Base-by-base conservation (phyloP, 2,888 invertebrate species). In the Leptopterna dolabrata region DNA sequence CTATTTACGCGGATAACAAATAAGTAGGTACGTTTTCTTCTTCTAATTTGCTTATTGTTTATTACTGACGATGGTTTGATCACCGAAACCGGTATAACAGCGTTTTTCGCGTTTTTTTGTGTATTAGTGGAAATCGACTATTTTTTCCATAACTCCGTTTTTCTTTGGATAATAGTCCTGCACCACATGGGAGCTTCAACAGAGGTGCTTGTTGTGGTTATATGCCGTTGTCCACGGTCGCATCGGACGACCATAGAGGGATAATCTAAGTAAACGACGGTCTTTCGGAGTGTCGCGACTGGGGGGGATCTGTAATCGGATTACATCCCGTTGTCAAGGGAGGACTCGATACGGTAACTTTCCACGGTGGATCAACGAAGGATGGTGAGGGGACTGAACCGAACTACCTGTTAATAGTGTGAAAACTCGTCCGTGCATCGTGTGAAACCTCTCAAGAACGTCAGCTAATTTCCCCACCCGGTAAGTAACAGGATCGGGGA, bases 371-470 rank as follows among this genome's bases (percentile, higher is more conserved):
- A 63, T 63, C 63, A 63, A 63, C 24, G 63, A n/a, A n/a, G n/a
- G n/a, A n/a, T 36, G 36, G 36, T 7, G 36, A 36, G 24, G n/a
- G 16, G 16, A 51, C 24, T 9, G 63, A 7, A 24, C 24, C 13
- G 24, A 63, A 63, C 63, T 63, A 63, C 63, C 63, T 63, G 63
- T 63, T n/a, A 63, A 63, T 63, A 63, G 63, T 63, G 63, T 24
- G 19, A 63, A n/a, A n/a, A 63, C 63, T 63, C 63, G 63, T 63
- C 63, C n/a, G 24, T 24, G 63, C 24, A 63, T 63, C n/a, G 63
- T 63, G 63, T 51, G 63, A 24, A 27, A 24, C 63, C 63, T 63
- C 63, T 63, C 63, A 24, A n/a, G 24, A 63, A 24, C 13, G 1
- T 24, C 13, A 24, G 9, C 63, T 63, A 63, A 63, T 24, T 24